Conservation (phyloP, 1,140 invertebrate species). For the Cataglyphis hispanica region DNA sequence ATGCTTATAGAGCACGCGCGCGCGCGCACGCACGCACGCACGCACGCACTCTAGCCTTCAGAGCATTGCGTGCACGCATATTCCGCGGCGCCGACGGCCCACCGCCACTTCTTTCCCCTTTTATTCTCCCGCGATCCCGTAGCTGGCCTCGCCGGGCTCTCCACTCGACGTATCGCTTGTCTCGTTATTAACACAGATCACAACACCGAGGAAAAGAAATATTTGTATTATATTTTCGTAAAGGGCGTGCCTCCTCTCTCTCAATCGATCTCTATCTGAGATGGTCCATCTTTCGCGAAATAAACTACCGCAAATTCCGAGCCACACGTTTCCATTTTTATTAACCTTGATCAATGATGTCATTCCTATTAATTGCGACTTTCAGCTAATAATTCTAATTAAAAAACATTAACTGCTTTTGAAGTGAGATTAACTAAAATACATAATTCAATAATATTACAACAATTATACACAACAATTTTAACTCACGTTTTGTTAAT, state of each 20-base stretch:
- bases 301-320: neutral
- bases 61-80: conserved; percentile 68
- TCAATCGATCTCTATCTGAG: too few relatives aligned
- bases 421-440: neutral
- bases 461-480: neutral
- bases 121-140: conserved; percentile 36
- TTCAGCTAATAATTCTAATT: neutral
- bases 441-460: neutral
- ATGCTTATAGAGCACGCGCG: conserved; percentile 68
- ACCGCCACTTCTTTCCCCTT: conserved; percentile 51
- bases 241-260: neutral
- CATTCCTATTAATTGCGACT: neutral
- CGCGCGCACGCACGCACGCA: conserved; percentile 64
- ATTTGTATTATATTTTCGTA: conserved; percentile 8
- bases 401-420: neutral
- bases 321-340: neutral
- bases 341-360: neutral
- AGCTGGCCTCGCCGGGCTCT: neutral
- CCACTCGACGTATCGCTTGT: conserved; percentile 38
- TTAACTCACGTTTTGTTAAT: conserved; percentile 6
- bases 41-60: conserved; percentile 35
- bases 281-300: neutral
- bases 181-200: conserved; percentile 32
- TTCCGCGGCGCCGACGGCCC: conserved; percentile 41
- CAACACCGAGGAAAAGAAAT: conserved; percentile 9